These are phyloP conservation scores for Phallusia fumigata DNA, from an alignment of 23 tunicate species.

Conservation along the genomic window DNA sequence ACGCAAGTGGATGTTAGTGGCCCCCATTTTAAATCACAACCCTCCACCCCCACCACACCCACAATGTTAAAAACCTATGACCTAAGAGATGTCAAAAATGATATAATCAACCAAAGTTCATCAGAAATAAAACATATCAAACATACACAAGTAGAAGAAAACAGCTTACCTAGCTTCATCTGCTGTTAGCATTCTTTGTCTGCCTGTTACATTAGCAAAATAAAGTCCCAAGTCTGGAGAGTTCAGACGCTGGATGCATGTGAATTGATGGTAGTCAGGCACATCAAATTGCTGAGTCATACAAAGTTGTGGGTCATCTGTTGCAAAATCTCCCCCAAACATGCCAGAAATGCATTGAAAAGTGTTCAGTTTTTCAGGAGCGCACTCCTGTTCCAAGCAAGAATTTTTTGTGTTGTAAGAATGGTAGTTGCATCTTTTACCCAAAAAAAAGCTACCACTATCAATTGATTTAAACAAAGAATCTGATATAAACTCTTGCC, in stretches of 20 bases:
- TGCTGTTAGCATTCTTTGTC: background rate
- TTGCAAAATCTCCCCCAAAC: conserved; percentile 66
- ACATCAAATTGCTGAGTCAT: conserved; percentile 14
- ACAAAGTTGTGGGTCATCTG: conserved; percentile 36
- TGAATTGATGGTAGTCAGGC: conserved; percentile 72
- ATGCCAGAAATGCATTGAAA: conserved; percentile 64
- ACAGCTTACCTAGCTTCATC: background rate
- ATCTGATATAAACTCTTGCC: no score
- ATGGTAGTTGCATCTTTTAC: no score
- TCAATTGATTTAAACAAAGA: no score
- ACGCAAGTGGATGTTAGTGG: no score
- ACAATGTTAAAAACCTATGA: no score
- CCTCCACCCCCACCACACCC: no score
- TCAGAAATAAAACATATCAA: no score
- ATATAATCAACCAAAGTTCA: no score
- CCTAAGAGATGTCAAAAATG: no score
- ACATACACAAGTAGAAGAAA: background rate
- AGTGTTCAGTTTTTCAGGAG: background rate
- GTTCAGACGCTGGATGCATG: conserved; percentile 61
- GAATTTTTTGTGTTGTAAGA: no score
- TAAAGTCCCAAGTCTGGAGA: conserved; percentile 63
- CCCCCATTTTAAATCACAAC: no score
- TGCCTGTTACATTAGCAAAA: conserved; percentile 28
- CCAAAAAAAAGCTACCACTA: no score
- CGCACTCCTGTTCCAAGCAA: conserved; percentile 7